Conservation (phyloP, 2,113 vertebrate genomes). For the Laticauda colubrina region DNA sequence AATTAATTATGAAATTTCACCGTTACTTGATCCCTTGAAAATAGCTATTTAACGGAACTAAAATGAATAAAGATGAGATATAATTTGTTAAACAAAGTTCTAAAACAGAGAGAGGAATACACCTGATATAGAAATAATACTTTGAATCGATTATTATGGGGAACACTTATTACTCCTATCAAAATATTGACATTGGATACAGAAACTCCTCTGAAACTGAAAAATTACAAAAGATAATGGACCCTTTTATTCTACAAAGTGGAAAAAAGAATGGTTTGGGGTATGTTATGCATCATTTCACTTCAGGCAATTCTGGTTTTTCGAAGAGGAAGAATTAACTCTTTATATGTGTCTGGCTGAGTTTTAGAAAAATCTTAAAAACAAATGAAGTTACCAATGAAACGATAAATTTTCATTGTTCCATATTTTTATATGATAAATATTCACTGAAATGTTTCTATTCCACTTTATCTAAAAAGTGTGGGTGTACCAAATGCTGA, state of each 20-base stretch:
- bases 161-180: not conserved
- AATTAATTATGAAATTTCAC: slow-evolving; percentile 12
- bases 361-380: not conserved
- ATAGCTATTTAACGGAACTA: slow-evolving; percentile 15
- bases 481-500: not conserved
- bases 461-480: not conserved
- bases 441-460: not conserved
- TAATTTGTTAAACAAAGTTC: not conserved
- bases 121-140: not conserved
- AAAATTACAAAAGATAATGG: not conserved
- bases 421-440: not conserved
- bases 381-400: not conserved
- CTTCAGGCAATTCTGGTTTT: not conserved
- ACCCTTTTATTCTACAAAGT: not conserved
- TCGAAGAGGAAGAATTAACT: not conserved
- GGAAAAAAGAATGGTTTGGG: not conserved
- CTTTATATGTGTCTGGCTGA: not conserved
- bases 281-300: not conserved
- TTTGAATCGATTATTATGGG: not conserved
- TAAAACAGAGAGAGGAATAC: not conserved
- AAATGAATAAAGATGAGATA: not conserved
- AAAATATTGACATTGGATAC: not conserved
- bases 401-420: not conserved
- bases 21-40: slow-evolving; percentile 19
- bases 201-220: not conserved